Percentiles rank a stretch among this genome's conserved stretches.
These are phyloP conservation scores for Perodicticus potto DNA, from an alignment of 2,797 vertebrate species.

Conservation along the genomic window DNA sequence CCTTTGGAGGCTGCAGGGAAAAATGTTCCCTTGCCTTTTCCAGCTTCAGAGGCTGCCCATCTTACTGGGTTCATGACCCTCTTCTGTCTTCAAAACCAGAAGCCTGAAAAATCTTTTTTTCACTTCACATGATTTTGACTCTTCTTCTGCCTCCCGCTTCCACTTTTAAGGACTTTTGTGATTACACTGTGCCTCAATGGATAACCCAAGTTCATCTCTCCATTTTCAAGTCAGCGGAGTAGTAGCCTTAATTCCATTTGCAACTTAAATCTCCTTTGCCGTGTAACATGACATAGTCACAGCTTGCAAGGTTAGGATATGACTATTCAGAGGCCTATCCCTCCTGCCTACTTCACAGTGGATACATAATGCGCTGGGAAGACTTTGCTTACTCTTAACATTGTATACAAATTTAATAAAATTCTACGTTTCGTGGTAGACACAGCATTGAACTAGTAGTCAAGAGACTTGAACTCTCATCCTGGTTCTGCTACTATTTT, in stretches of 20 bases:
- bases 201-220: not conserved
- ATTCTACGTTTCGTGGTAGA: not conserved
- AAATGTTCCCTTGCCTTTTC: not conserved
- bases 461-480: conserved; percentile 16
- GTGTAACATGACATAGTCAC: not conserved
- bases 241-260: not conserved
- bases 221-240: not conserved
- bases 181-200: not conserved
- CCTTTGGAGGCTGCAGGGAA: not conserved
- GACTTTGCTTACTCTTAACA: not conserved
- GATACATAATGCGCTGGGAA: not conserved
- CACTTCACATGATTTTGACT: not conserved
- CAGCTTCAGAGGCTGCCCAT: not conserved
- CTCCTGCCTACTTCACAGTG: not conserved
- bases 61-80: not conserved
- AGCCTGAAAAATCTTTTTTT: not conserved
- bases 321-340: not conserved
- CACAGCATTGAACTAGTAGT: not conserved
- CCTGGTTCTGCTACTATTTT: not conserved
- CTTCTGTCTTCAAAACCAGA: not conserved
- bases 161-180: not conserved
- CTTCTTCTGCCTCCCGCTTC: not conserved
- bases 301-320: not conserved
- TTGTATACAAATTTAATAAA: not conserved
- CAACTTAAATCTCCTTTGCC: not conserved